Conservation (phyloP, 92 coral and sea anemone genomes). For the Isaurus tuberculatus region DNA sequence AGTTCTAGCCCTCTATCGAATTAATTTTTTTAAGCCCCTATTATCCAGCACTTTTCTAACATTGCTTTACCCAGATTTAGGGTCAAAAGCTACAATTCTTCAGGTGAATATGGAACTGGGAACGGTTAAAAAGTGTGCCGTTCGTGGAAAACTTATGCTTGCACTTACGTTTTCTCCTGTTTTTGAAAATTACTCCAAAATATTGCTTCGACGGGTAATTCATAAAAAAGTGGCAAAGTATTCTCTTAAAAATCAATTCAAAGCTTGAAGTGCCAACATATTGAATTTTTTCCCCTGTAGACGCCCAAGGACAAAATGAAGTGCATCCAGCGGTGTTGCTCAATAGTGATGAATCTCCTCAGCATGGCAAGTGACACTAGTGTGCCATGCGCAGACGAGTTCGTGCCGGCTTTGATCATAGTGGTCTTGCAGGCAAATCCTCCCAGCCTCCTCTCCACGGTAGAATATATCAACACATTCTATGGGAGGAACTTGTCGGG, state of each 20-base stretch:
- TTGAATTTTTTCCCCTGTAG: constrained; percentile 46
- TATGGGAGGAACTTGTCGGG: constrained; percentile 86
- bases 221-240: too few species aligned
- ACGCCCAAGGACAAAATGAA: constrained; percentile 98
- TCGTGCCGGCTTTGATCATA: constrained; percentile 90
- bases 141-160: neutral
- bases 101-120: neutral
- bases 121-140: neutral
- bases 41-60: too few species aligned
- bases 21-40: too few species aligned
- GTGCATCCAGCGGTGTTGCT: constrained; percentile 97
- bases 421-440: constrained; percentile 98
- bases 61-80: too few species aligned
- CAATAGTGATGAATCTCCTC: constrained; percentile 93
- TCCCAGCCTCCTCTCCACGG: constrained; percentile 91
- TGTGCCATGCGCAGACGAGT: constrained; percentile 97
- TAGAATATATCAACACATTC: constrained; percentile 88
- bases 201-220: too few species aligned
- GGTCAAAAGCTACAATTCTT: too few species aligned
- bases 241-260: too few species aligned
- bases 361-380: constrained; percentile 90
- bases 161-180: neutral
- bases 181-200: neutral
- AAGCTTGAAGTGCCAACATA: too few species aligned
- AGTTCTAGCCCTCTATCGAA: too few species aligned